Conservation (phyloP, 2,888 invertebrate genomes). For the Heliconius cydno region DNA sequence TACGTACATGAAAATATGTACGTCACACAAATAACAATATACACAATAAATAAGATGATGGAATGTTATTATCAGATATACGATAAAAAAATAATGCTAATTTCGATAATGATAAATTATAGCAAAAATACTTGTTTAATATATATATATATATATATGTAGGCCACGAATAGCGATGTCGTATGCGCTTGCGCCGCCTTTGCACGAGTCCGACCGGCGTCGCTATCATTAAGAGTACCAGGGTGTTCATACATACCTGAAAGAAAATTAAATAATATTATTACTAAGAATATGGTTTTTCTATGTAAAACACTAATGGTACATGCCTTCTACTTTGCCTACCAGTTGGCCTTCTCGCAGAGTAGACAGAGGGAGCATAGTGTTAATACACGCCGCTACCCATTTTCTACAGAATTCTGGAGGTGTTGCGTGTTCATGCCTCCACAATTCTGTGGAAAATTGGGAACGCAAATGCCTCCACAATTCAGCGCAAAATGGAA, state of each 20-base stretch:
- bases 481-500: too few species aligned
- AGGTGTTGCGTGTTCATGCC: too few species aligned
- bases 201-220: slow-evolving; percentile 44
- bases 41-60: slow-evolving; percentile 83
- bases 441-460: too few species aligned
- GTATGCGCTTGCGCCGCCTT: slow-evolving; percentile 43
- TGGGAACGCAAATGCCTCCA: too few species aligned
- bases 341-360: too few species aligned
- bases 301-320: too few species aligned
- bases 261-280: background rate
- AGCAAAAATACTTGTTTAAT: slow-evolving; percentile 80
- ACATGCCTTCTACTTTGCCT: too few species aligned
- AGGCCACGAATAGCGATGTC: slow-evolving; percentile 53
- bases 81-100: slow-evolving; percentile 75
- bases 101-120: slow-evolving; percentile 76
- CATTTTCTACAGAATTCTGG: too few species aligned
- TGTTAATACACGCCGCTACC: too few species aligned
- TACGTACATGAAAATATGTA: slow-evolving; percentile 81
- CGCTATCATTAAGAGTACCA: slow-evolving; percentile 30
- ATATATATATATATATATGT: slow-evolving; percentile 38
- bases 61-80: slow-evolving; percentile 74
- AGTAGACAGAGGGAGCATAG: too few species aligned
- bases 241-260: slow-evolving; percentile 13
- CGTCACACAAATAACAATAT: slow-evolving; percentile 74
- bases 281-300: background rate